These are phyloP conservation scores for Cichlasoma orientale DNA, from an alignment of 2,797 vertebrate species.

Conservation along the genomic window DNA sequence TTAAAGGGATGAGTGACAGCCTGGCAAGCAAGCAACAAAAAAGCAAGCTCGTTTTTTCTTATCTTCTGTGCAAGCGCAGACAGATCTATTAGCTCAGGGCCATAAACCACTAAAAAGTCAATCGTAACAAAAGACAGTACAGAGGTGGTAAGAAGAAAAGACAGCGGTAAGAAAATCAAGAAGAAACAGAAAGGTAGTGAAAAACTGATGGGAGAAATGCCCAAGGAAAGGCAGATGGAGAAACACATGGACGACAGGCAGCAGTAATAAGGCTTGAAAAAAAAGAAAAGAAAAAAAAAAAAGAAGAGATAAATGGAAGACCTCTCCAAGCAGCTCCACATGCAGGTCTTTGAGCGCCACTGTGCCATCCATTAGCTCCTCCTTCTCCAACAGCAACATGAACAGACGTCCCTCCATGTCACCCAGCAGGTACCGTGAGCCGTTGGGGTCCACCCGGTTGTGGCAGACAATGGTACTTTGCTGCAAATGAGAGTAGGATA, in stretches of 20 bases:
- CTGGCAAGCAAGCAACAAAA: constrained; percentile 28
- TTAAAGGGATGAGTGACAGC: constrained; percentile 38
- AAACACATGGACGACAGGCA: constrained; percentile 10
- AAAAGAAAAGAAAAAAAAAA: background rate
- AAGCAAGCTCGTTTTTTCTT: constrained; percentile 20
- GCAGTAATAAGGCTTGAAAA: background rate
- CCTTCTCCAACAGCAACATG: constrained; percentile 97
- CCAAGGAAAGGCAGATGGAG: constrained; percentile 27
- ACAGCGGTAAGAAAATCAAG: constrained; percentile 8
- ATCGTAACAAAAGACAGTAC: constrained; percentile 9
- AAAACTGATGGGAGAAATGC: constrained; percentile 22
- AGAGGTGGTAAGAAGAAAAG: constrained; percentile 9
- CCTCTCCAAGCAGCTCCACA: constrained; percentile 96
- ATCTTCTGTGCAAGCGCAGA: constrained; percentile 23
- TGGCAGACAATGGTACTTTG: constrained; percentile 99
- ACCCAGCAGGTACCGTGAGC: constrained; percentile 94
- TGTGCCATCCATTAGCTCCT: constrained; percentile 96
- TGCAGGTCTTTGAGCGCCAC: constrained; percentile 95
- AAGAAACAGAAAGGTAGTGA: constrained; percentile 12
- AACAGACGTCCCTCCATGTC: constrained; percentile 99
- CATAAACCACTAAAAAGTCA: constrained; percentile 52
- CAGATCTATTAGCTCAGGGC: constrained; percentile 42
- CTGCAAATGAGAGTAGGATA: constrained; percentile 69
- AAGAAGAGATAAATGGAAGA: constrained; percentile 49
- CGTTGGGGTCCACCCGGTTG: constrained; percentile 97